Base-by-base conservation (phyloP, 2,797 vertebrate genomes). In the Cynopterus sphinx region DNA sequence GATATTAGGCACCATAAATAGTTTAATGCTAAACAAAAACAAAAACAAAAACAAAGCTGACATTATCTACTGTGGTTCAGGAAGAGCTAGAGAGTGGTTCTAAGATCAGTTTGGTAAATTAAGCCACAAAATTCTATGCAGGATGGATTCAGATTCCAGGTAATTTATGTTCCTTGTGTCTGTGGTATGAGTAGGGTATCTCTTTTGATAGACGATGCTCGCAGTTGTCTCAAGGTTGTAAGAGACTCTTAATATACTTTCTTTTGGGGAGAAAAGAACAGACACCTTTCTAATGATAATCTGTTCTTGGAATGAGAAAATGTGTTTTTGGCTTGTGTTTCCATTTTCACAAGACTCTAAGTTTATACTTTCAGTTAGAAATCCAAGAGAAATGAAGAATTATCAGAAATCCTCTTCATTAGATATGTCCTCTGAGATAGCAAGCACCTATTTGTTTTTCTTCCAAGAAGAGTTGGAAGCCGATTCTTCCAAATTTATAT, bases 321-420 rank as follows among this genome's bases (percentile, higher is more conserved):
- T 41, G 51, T 86, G 65, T 94, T 67, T 92, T 78, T 95, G 94
- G 87, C 70, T 90, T 83, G 16, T 0, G 0, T 67, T 86, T 96
- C 89, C 39, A 84, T 83, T 83, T 94, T 92, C 73, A 51, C 53
- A 74, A 89, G 92, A 46, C 53, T 95, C 68, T 82, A 90, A 82
- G 87, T 96, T 92, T 97, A 87, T 91, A 43, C 36, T 94, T 92
- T 94, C 82, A 95, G 67, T 81, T 95, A 90, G 43, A 90, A 95
- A 75, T 93, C 70, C 57, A 94, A 92, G 85, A 88, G 77, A 88
- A 96, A 85, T 21, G 68, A 91, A 81, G 81, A 96, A 88, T 83
- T 65, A 53, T 59, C 68, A 92, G 71, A 31, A 77, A 61, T 71
- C 33, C 39, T 96, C 39, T 65, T 95, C 67, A 82, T 73, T 82